A percentile compares a stretch with the other conserved stretches of the same genome.
Conservation (phyloP, 2,113 vertebrate species). For the Phasianus colchicus region DNA sequence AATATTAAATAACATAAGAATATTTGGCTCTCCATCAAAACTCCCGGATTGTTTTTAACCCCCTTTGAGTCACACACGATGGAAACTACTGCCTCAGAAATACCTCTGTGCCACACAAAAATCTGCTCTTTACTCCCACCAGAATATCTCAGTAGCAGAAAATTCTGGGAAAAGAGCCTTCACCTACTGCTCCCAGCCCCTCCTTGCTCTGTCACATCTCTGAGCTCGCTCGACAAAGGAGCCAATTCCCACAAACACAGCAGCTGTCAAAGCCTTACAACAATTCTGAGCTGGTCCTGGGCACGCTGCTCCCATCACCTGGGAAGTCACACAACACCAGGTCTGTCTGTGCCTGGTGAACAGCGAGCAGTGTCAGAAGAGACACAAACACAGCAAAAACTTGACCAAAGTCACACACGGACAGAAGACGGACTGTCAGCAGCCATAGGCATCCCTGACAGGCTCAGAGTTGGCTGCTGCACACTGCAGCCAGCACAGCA, state of each 20-base stretch:
- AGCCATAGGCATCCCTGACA: not conserved
- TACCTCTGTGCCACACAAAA: not conserved
- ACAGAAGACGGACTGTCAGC: not conserved
- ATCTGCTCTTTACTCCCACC: not conserved
- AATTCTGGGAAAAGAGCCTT: not conserved
- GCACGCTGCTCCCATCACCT: not conserved
- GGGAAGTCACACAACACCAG: not conserved
- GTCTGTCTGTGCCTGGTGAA: fast-evolving
- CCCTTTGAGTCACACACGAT: fast-evolving
- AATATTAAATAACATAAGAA: not conserved
- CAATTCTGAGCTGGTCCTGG: not conserved
- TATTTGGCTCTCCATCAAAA: not conserved
- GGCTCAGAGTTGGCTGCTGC: not conserved
- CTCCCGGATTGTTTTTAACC: not conserved
- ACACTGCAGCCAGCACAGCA: not conserved
- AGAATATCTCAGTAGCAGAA: not conserved
- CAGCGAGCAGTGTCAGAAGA: not conserved
- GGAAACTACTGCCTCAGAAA: not conserved
- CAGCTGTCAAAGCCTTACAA: not conserved
- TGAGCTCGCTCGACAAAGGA: not conserved
- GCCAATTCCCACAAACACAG: not conserved
- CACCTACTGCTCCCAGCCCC: not conserved
- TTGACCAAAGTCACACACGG: not conserved
- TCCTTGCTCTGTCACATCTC: not conserved
- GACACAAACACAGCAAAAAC: not conserved